Conservation (phyloP, 2,113 vertebrate species). For the Okapia johnstoni region DNA sequence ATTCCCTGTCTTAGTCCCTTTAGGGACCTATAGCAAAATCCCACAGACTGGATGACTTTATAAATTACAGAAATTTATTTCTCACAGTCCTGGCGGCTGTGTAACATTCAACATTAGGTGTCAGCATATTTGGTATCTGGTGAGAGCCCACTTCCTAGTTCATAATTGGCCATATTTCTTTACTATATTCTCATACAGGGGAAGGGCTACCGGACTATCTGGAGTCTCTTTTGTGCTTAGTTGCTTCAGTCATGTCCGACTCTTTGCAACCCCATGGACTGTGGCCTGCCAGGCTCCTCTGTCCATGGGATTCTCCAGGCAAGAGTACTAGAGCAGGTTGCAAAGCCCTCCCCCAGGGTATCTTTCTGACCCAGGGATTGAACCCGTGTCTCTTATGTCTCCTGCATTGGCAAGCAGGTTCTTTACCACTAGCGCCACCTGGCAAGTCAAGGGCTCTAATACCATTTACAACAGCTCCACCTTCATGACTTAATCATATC, state of each 20-base stretch:
- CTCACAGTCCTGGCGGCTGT: background rate
- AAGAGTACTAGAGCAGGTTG: background rate
- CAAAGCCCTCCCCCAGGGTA: background rate
- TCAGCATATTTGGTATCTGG: background rate
- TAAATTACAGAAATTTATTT: background rate
- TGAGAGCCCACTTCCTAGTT: background rate
- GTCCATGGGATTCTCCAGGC: background rate
- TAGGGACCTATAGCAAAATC: background rate
- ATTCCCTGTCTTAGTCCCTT: background rate
- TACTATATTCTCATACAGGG: background rate
- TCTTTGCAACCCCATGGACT: background rate
- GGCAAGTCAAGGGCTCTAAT: background rate
- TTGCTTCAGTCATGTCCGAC: background rate
- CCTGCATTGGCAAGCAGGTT: background rate
- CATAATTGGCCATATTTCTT: background rate
- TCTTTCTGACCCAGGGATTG: background rate
- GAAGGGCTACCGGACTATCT: background rate
- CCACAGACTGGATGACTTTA: background rate
- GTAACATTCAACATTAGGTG: background rate
- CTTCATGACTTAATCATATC: background rate
- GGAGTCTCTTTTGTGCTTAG: background rate
- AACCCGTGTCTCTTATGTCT: background rate
- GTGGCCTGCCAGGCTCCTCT: background rate
- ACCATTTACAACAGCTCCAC: background rate
- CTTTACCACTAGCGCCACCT: background rate